Conservation (phyloP, 2,113 vertebrate genomes). For the Isurus oxyrinchus region DNA sequence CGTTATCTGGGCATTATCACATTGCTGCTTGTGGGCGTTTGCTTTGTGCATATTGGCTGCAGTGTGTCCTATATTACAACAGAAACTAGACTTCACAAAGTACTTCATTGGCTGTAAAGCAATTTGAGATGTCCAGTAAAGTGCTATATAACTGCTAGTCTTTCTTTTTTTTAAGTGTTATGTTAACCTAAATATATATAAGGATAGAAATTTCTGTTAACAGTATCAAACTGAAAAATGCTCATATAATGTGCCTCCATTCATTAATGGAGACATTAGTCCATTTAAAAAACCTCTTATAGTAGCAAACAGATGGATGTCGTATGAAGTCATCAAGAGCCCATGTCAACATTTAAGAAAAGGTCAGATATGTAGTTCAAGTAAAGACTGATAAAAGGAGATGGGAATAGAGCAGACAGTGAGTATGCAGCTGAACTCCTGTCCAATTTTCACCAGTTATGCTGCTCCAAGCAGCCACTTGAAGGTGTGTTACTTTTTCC, state of each 20-base stretch:
- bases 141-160: background rate
- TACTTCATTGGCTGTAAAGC: background rate
- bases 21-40: background rate
- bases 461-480: background rate
- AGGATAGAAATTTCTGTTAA: background rate
- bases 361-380: background rate
- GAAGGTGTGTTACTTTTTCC: background rate
- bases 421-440: background rate
- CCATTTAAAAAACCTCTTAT: background rate
- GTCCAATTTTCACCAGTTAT: background rate
- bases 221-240: background rate
- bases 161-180: background rate
- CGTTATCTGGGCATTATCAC: background rate
- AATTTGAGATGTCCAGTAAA: background rate
- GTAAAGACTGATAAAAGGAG: background rate
- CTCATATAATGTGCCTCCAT: background rate
- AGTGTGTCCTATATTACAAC: background rate
- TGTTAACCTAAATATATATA: background rate
- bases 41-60: background rate
- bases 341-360: background rate
- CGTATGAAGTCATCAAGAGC: background rate
- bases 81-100: background rate
- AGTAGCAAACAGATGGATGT: background rate
- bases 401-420: background rate
- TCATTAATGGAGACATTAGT: background rate